Percentiles rank a stretch among this genome's conserved stretches.
phyloP scores from a whole-genome alignment of 2,113 vertebrate genomes.

The Dinomys branickii region DNA sequence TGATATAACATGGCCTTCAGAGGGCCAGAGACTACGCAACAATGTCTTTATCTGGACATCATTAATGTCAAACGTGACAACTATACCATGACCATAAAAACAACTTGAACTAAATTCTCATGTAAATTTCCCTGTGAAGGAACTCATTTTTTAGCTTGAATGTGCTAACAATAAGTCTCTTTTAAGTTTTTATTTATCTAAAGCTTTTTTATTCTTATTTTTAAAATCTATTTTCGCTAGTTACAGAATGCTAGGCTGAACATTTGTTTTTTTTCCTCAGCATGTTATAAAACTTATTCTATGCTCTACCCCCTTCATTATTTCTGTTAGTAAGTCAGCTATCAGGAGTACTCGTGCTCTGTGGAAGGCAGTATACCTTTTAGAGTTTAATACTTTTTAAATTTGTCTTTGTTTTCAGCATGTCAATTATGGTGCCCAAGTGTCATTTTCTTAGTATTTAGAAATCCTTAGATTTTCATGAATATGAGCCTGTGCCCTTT shows the following conservation, averaged over 20 bases:
- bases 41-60: background rate
- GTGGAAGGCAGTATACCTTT: conserved; percentile 37
- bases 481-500: background rate
- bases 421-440: conserved; percentile 6
- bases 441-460: conserved; percentile 48
- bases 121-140: background rate
- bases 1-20: background rate
- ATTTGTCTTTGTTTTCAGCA: background rate
- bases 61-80: conserved; percentile 31
- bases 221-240: background rate
- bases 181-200: background rate
- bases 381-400: background rate
- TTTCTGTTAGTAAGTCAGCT: conserved; percentile 45
- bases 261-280: conserved; percentile 45
- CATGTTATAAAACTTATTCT: conserved; percentile 38
- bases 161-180: conserved; percentile 3
- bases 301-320: background rate
- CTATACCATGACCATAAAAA: background rate
- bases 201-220: conserved; percentile 9
- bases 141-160: background rate
- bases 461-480: conserved; percentile 17
- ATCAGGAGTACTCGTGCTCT: background rate
- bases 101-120: background rate
- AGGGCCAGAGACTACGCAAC: background rate
- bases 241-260: conserved; percentile 20